Evolutionary conservation across 1,140 invertebrate genomes (phyloP).

Genomic region (Centruroides sculpturatus): DNA sequence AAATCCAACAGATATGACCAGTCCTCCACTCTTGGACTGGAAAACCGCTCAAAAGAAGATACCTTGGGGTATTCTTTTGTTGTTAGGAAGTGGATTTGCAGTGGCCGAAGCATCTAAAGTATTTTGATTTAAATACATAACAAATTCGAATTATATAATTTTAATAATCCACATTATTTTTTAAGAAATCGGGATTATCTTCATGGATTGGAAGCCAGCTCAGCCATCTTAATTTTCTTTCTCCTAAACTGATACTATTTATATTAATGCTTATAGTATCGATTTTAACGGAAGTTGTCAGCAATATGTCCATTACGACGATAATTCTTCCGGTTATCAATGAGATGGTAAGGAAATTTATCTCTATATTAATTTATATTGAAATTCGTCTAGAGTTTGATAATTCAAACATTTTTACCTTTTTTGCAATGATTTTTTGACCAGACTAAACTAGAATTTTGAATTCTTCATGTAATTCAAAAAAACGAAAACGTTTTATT

Average conservation of each 20-base stretch:
- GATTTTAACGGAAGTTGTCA: slow-evolving; percentile 32
- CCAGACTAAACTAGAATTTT: too few relatives aligned
- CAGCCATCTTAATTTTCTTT: slow-evolving; percentile 24
- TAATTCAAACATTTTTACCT: too few relatives aligned
- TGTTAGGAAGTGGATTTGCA: slow-evolving; percentile 67
- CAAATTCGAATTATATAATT: too few relatives aligned
- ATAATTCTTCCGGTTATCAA: slow-evolving; percentile 35
- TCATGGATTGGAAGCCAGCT: slow-evolving; percentile 47
- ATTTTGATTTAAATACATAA: neutral
- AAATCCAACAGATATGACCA: slow-evolving; percentile 32
- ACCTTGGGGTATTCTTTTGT: slow-evolving; percentile 35
- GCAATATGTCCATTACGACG: slow-evolving; percentile 33
- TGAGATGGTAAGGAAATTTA: slow-evolving; percentile 25
- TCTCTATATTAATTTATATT: too few relatives aligned
- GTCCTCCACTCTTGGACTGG: slow-evolving; percentile 27
- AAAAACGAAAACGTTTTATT: too few relatives aligned
- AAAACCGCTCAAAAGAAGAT: slow-evolving; percentile 28
- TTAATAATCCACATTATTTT: neutral
- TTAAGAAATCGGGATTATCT: slow-evolving; percentile 51
- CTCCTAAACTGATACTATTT: slow-evolving; percentile 25
- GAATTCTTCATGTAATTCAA: too few relatives aligned
- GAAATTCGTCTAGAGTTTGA: too few relatives aligned
- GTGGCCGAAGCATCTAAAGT: slow-evolving; percentile 63
- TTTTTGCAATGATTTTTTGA: too few relatives aligned
- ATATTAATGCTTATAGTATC: slow-evolving; percentile 29